Percentiles rank a stretch among this genome's conserved stretches.
Conservation (phyloP, 2,113 vertebrate species). For the Cyrtonyx montezumae region DNA sequence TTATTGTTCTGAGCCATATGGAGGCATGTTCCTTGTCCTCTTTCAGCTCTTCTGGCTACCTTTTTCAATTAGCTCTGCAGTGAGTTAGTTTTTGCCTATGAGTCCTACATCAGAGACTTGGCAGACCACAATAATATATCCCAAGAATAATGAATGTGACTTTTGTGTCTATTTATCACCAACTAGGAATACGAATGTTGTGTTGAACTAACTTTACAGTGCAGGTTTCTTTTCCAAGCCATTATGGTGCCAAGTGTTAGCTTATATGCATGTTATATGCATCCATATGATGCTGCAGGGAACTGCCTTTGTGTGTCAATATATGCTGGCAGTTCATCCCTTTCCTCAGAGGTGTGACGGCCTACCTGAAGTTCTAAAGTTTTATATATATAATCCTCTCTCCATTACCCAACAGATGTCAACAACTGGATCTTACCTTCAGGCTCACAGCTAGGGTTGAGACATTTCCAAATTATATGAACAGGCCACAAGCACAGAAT, state of each 20-base stretch:
- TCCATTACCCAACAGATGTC: background rate
- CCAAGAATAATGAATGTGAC: background rate
- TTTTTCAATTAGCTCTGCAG: background rate
- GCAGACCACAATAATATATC: background rate
- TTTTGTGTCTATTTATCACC: background rate
- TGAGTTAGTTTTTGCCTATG: background rate
- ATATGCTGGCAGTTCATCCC: background rate
- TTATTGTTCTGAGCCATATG: background rate
- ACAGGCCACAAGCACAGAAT: background rate
- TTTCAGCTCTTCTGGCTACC: background rate
- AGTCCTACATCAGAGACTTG: background rate
- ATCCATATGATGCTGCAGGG: background rate
- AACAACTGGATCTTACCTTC: background rate
- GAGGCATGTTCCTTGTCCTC: background rate
- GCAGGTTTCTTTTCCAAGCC: background rate
- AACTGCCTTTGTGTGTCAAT: background rate
- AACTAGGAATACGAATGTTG: background rate
- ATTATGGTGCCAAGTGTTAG: background rate
- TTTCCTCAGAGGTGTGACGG: background rate
- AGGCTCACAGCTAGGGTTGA: conserved; percentile 7
- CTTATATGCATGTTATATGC: background rate
- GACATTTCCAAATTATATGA: background rate
- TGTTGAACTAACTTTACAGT: background rate
- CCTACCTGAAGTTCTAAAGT: background rate
- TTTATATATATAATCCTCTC: background rate